These are phyloP conservation scores for Drosophila koepferae DNA, from an alignment of 2,888 invertebrate genomes.

Conservation along the genomic window DNA sequence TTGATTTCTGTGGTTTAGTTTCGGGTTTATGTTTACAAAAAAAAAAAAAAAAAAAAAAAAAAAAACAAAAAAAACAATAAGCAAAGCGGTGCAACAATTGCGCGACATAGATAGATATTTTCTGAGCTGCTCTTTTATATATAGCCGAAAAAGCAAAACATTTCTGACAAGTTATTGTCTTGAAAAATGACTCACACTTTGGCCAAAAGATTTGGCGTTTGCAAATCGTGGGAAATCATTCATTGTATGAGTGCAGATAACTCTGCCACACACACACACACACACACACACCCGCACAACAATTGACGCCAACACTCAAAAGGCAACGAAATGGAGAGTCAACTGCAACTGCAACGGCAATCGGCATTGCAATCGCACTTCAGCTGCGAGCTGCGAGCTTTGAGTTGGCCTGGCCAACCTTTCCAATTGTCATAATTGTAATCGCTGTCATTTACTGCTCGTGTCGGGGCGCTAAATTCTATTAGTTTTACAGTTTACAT, in stretches of 20 bases:
- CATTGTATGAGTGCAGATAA: constrained; percentile 45
- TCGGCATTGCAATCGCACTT: constrained; percentile 16
- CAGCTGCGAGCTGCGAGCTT: constrained; percentile 5
- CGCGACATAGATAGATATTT: constrained; percentile 26
- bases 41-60: neutral
- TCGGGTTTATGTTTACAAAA: constrained; percentile 41
- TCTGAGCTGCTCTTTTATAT: constrained; percentile 35
- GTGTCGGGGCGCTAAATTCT: constrained; percentile 65
- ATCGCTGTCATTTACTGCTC: constrained; percentile 64
- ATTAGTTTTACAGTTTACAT: constrained; percentile 58
- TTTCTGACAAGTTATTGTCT: constrained; percentile 77
- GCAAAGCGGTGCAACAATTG: constrained; percentile 43
- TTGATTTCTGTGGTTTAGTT: constrained; percentile 78
- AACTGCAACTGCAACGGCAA: constrained; percentile 43
- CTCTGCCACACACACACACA: constrained; percentile 57
- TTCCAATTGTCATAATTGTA: constrained; percentile 63
- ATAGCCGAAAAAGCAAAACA: constrained; percentile 44
- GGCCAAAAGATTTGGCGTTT: constrained; percentile 35
- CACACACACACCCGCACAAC: constrained; percentile 54
- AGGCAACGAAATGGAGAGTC: constrained; percentile 28
- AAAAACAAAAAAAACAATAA: constrained; percentile 1
- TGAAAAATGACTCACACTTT: constrained; percentile 72
- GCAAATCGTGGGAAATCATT: constrained; percentile 76
- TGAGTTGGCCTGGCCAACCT: constrained; percentile 61
- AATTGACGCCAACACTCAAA: constrained; percentile 64